A percentile compares a stretch with the other conserved stretches of the same genome.
These are phyloP conservation scores for Parazoanthus darwini DNA, from an alignment of 92 coral and sea anemone genomes.

Conservation along the genomic window DNA sequence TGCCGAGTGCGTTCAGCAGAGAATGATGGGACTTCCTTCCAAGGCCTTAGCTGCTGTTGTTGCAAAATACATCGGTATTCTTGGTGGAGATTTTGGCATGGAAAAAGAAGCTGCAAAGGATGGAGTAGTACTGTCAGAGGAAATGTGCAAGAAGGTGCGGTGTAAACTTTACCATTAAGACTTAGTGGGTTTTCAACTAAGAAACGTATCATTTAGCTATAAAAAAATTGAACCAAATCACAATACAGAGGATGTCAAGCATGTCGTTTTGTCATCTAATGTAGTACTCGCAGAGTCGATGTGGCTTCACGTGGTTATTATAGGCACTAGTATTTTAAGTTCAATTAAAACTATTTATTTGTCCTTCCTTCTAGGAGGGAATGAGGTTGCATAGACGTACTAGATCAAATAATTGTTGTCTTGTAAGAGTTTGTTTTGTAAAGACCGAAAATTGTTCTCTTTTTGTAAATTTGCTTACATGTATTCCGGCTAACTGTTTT, in stretches of 20 bases:
- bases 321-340: too few relatives aligned
- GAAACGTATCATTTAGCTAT: not conserved
- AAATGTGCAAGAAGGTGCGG: constrained; percentile 86
- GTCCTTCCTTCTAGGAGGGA: too few relatives aligned
- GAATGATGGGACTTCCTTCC: constrained; percentile 94
- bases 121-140: constrained; percentile 64
- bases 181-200: not conserved
- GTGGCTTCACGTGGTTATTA: too few relatives aligned
- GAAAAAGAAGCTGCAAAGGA: constrained; percentile 51
- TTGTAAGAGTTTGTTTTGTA: not conserved
- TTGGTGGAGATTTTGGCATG: constrained; percentile 54
- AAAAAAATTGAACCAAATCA: not conserved
- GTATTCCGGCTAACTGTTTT: too few relatives aligned
- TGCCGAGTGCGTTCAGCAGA: constrained; percentile 92
- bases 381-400: not conserved
- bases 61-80: constrained; percentile 62
- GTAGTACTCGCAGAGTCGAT: too few relatives aligned
- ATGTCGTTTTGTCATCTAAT: not conserved
- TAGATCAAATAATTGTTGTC: too few relatives aligned
- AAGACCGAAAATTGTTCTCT: not conserved
- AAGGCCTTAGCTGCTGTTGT: constrained; percentile 84
- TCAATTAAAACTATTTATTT: too few relatives aligned
- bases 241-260: not conserved
- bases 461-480: not conserved
- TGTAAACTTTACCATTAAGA: not conserved